Conservation (phyloP, 23 tunicate species). For the Oikopleura dioica region DNA sequence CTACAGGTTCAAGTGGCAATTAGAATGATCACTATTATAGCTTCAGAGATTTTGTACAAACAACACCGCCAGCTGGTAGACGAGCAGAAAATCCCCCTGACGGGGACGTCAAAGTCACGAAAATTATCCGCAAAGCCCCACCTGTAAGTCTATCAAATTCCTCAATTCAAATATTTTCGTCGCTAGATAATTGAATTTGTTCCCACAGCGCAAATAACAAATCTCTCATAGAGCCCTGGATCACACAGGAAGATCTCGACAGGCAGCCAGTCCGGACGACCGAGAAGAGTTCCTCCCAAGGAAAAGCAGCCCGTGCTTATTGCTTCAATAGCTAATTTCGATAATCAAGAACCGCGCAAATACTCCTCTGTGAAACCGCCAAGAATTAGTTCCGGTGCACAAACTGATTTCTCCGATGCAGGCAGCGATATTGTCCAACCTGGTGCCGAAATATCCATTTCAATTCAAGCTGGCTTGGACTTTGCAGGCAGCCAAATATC, state of each 20-base stretch:
- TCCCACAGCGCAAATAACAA: neutral
- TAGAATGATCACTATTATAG: too few relatives aligned
- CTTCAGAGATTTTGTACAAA: neutral
- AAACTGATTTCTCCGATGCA: neutral
- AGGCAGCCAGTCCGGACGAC: neutral
- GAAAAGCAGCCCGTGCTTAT: neutral
- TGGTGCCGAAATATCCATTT: neutral
- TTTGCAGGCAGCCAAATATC: too few relatives aligned
- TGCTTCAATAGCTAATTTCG: slow-evolving; percentile 2
- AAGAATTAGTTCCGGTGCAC: neutral
- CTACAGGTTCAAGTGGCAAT: too few relatives aligned
- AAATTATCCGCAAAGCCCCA: neutral
- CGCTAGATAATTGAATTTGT: neutral
- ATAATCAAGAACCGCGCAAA: neutral
- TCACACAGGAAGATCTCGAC: neutral
- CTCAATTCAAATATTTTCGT: neutral
- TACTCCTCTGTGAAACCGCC: slow-evolving; percentile 1
- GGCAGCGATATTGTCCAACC: too few relatives aligned
- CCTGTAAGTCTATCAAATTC: neutral
- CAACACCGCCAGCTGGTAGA: neutral
- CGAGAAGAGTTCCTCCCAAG: neutral
- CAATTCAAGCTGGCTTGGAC: neutral
- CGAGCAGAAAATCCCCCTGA: neutral
- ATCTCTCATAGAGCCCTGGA: neutral
- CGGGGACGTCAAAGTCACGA: slow-evolving; percentile 1